A percentile compares a stretch with the other conserved stretches of the same genome.
These are phyloP conservation scores for Noctua janthe DNA, from an alignment of 2,888 invertebrate genomes.

Conservation along the genomic window DNA sequence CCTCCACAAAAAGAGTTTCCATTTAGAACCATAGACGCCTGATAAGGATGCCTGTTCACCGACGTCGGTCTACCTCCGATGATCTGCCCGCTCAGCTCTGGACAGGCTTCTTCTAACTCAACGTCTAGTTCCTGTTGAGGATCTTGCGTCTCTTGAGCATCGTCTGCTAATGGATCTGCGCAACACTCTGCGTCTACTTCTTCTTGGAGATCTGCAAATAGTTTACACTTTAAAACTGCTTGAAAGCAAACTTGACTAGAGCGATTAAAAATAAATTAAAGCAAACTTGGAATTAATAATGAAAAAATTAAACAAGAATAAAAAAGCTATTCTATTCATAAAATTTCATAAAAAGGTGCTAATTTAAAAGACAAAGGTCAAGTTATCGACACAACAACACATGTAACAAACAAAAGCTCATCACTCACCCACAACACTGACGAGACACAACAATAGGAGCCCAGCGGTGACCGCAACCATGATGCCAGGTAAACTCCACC, in stretches of 20 bases:
- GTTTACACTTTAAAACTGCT: neutral
- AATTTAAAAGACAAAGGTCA: neutral
- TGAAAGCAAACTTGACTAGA: neutral
- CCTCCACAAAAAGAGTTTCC: slow-evolving; percentile 88
- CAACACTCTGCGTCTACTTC: slow-evolving; percentile 76
- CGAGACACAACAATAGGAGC: slow-evolving; percentile 66
- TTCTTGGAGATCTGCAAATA: slow-evolving; percentile 82
- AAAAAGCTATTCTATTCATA: neutral
- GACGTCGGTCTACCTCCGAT: slow-evolving; percentile 86
- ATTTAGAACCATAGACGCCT: slow-evolving; percentile 87
- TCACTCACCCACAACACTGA: slow-evolving; percentile 63
- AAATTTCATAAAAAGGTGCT: neutral
- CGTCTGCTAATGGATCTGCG: slow-evolving; percentile 71
- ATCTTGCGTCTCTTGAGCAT: slow-evolving; percentile 63
- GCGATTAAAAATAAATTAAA: neutral
- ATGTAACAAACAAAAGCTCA: neutral
- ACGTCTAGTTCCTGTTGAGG: slow-evolving; percentile 75
- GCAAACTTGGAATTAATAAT: neutral
- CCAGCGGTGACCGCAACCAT: slow-evolving; percentile 66
- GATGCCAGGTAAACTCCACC: slow-evolving; percentile 61
- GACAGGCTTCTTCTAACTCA: slow-evolving; percentile 82
- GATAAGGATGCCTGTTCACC: slow-evolving; percentile 84
- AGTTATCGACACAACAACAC: neutral
- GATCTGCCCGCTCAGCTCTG: slow-evolving; percentile 86
- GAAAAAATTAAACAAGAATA: neutral